Base-by-base conservation (phyloP, 2,888 invertebrate genomes). In the Perithous albicinctus region DNA sequence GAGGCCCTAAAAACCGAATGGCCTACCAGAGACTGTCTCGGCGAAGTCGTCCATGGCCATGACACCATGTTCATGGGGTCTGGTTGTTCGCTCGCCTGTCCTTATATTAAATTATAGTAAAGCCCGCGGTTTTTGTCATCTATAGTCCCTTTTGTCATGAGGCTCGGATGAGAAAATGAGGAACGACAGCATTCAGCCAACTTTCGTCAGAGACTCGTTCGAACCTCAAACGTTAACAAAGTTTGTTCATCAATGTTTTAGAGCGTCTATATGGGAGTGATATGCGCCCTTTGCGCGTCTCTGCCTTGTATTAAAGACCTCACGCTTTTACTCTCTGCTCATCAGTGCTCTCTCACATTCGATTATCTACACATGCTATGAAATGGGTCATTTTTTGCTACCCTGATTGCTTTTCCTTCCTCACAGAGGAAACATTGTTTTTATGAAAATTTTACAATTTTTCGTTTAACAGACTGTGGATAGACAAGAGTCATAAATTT, bases 1-100 rank as follows among this genome's bases (percentile, higher is more conserved):
- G 38, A 35, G 75, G 82, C 69, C 67, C 78, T 61, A 67, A 43
- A 73, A 75, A 59, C 76, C 72, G 59, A 51, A 63, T 80, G 83
- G 85, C 85, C 88, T 85, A 83, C 70, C n/a, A n/a, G n/a, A n/a
- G n/a, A 73, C 80, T 67, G 82, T 79, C 78, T 84, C 84, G 56
- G 63, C 84, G n/a, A n/a, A n/a, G n/a, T n/a, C n/a, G 72, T 61
- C 61, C 66, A 61, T 78, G 85, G 54, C 87, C 87, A 82, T 87
- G 86, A 85, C 85, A 85, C 73, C 51, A 41, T 67, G 67, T 48
- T 38, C 29, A 48, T 67, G 72, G 69, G 69, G 48, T 73, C 69
- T 23, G 64, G 46, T 56, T 32, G 54, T 70, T 64, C 15, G 26
- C 70, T 82, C 79, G 51, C 59, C 43, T 70, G 32, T 61, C 67